Evolutionary conservation across 2,888 invertebrate species (phyloP), one percentile per base, ranked within the genome.

Genomic region (Seira ritae): DNA sequence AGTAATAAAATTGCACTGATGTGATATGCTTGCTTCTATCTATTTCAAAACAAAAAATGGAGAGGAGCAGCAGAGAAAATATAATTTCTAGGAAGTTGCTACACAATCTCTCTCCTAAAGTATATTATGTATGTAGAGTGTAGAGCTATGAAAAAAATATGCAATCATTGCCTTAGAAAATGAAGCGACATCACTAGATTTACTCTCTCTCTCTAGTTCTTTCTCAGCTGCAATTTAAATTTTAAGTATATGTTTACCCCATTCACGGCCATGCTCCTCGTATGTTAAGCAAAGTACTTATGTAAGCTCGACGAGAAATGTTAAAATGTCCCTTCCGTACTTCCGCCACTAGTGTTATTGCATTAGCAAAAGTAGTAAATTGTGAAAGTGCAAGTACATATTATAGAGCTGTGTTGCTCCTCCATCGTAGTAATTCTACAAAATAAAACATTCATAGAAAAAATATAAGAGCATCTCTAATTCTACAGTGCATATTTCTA

Each of bases 241-340:
- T 55, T 55, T 55, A 55, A n/a, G 55, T 55, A 55, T 55, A 55
- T 55, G 55, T 55, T 55, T 55, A 55, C 55, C 55, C 55, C 55
- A 55, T 55, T 55, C 55, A 55, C 17, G 55, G 17, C 12, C 55
- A 8, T 31, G n/a, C n/a, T 55, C 2, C 31, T 31, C 2, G 31
- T 31, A 31, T 31, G 31, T 31, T 4, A 31, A 31, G 31, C 8
- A n/a, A n/a, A 31, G 31, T 31, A 31, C 31, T n/a, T 60, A 60
- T 19, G n/a, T 60, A 19, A 60, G 60, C 55, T 55, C 55, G 55
- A 55, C 55, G 55, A 76, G 42, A 46, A 68, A 81, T 31, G 55
- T 81, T 55, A 55, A 71, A 78, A 83, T 83, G 83, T 76, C 82
- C 75, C 82, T 72, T 77, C 76, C 72, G 76, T 55, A 74, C 72